A percentile compares a stretch with the other conserved stretches of the same genome.
Conservation (phyloP, 2,797 vertebrate genomes). For the Anabas testudineus region DNA sequence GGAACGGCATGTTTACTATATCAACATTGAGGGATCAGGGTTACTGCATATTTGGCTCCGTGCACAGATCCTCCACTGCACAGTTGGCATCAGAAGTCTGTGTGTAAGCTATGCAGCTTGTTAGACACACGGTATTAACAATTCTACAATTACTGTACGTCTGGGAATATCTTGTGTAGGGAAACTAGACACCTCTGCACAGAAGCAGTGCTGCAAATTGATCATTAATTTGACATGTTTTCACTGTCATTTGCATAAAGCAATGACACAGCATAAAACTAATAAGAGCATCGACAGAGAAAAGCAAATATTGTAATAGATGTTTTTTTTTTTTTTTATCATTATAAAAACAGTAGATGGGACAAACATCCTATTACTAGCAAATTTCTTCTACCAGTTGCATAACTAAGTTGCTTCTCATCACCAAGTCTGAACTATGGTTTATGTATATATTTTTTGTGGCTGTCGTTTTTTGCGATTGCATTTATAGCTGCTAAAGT, state of each 20-base stretch:
- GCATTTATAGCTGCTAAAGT: conserved; percentile 13
- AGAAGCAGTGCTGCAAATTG: conserved; percentile 54
- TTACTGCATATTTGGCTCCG: conserved; percentile 71
- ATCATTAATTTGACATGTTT: conserved; percentile 54
- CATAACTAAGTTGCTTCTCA: conserved; percentile 34
- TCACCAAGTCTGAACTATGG: conserved; percentile 20
- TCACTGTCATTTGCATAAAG: conserved; percentile 31
- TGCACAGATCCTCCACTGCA: conserved; percentile 44
- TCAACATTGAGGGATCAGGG: conserved; percentile 66
- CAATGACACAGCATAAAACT: conserved; percentile 31
- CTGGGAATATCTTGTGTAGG: conserved; percentile 34
- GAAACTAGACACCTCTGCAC: conserved; percentile 31
- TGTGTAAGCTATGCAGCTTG: conserved; percentile 53
- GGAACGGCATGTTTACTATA: conserved; percentile 66
- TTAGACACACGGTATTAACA: conserved; percentile 62
- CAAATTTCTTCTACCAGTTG: conserved; percentile 43
- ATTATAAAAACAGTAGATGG: conserved; percentile 35
- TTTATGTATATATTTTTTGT: not conserved
- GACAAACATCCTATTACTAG: conserved; percentile 33
- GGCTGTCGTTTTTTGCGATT: not conserved
- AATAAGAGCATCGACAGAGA: conserved; percentile 33
- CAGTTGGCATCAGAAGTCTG: conserved; percentile 60
- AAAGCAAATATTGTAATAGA: conserved; percentile 5
- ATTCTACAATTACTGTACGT: conserved; percentile 47
- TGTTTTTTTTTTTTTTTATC: conserved; percentile 23